Base-by-base conservation (phyloP, 2,113 vertebrate species). In the Plestiodon gilberti region DNA sequence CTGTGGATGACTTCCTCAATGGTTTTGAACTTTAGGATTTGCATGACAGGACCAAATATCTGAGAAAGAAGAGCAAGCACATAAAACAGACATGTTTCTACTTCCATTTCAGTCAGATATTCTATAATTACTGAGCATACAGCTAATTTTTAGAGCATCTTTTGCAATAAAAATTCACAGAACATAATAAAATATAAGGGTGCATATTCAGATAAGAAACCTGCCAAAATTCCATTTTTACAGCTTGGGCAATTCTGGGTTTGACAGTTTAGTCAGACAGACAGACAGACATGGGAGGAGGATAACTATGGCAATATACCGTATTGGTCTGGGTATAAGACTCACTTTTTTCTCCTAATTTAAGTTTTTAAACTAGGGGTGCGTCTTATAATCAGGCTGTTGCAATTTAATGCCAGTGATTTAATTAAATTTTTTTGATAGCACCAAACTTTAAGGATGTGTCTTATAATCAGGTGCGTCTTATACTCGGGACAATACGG, bases 41-140 rank as follows among this genome's bases (percentile, higher is more conserved):
- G 99, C 99, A 99, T 99, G 67, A 99, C 99, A 0, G 99, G 99
- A 57, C 99, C 99, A 57, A 99, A 99, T 83, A 99, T 99, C 99
- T 99, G 88, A 17, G 74, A 84, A 67, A 74, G 86, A 90, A 7
- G 85, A 78, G 6, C 59, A 0, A 67, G 25, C 3, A 2, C 0
- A 25, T 61, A 40, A 23, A 6, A 1, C 0, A 2, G 30, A 57
- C 4, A 7, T 14, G 11, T 23, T 65, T 82, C 9, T 38, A 22
- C 11, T n/a, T 20, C 52, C 33, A 65, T 74, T 65, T 1, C 2
- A 4, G 11, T 6, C n/a, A 8, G 7, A 48, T n/a, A n/a, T n/a
- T n/a, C n/a, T n/a, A n/a, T n/a, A n/a, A n/a, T n/a, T n/a, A n/a
- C n/a, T n/a, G n/a, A n/a, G n/a, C n/a, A n/a, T n/a, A n/a, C n/a